Conservation (phyloP, 53 echinoderm and acorn worm species). For the Apostichopus leukothele region DNA sequence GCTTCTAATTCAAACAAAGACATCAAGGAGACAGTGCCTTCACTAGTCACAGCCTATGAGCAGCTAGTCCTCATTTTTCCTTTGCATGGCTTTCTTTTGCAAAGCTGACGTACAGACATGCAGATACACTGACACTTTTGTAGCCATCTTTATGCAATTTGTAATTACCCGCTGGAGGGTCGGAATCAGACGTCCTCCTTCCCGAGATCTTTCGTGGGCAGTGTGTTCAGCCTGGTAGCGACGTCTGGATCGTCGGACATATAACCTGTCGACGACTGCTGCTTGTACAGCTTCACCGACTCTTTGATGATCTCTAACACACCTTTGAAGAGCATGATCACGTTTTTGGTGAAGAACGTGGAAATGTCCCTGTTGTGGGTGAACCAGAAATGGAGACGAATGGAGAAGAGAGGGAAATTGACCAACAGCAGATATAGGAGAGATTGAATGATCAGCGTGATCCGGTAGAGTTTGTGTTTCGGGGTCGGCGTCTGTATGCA, state of each 20-base stretch:
- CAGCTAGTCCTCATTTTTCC: too few species aligned
- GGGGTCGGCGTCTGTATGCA: slow-evolving; percentile 53
- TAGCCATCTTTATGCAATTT: too few species aligned
- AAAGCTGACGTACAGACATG: too few species aligned
- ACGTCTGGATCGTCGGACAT: slow-evolving; percentile 18
- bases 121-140: too few species aligned
- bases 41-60: too few species aligned
- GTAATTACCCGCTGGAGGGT: too few species aligned
- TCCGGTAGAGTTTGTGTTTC: slow-evolving; percentile 50
- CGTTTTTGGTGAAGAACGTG: slow-evolving; percentile 81
- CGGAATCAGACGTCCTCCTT: not conserved
- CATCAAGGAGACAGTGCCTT: too few species aligned
- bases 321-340: slow-evolving; percentile 69
- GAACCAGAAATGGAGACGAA: slow-evolving; percentile 70
- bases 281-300: slow-evolving; percentile 53
- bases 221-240: slow-evolving; percentile 8
- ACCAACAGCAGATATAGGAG: slow-evolving; percentile 66
- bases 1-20: too few species aligned
- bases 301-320: slow-evolving; percentile 66
- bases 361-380: slow-evolving; percentile 69
- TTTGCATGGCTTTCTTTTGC: too few species aligned
- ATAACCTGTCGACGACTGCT: not conserved
- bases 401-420: slow-evolving; percentile 68
- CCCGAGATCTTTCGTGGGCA: not conserved
- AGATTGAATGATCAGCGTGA: slow-evolving; percentile 60